A percentile compares a stretch with the other conserved stretches of the same genome.
These are phyloP conservation scores for Chalcosyrphus nemorum DNA, from an alignment of 2,888 invertebrate species.

Conservation along the genomic window DNA sequence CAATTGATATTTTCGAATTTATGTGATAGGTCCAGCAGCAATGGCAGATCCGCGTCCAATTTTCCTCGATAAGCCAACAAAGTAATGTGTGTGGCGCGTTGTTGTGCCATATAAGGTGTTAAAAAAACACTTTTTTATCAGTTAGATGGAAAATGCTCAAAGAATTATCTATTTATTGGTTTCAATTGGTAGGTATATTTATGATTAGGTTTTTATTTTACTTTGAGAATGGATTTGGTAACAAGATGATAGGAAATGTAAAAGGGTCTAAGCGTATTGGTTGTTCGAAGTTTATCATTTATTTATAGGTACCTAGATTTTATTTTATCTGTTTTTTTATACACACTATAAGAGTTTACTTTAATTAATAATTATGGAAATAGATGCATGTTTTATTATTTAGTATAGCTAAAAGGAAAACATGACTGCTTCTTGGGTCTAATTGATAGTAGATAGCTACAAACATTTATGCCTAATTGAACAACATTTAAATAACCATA, in stretches of 20 bases:
- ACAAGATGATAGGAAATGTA: slow-evolving; percentile 10
- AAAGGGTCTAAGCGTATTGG: slow-evolving; percentile 9
- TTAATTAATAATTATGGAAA: background rate
- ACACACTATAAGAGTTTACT: too few relatives aligned
- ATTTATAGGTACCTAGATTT: background rate
- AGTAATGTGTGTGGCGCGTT: slow-evolving; percentile 18
- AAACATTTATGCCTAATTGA: too few relatives aligned
- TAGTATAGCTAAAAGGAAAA: slow-evolving; percentile 19
- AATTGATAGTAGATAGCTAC: background rate
- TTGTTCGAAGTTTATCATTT: background rate
- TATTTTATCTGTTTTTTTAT: background rate
- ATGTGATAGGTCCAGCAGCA: slow-evolving; percentile 58
- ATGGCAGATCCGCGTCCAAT: slow-evolving; percentile 38
- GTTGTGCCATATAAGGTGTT: slow-evolving; percentile 36
- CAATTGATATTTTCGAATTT: slow-evolving; percentile 72
- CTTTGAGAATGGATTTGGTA: slow-evolving; percentile 7
- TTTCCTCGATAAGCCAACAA: slow-evolving; percentile 27
- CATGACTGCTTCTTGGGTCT: background rate
- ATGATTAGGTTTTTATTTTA: slow-evolving; percentile 38
- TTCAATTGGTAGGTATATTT: slow-evolving; percentile 50
- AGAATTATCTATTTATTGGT: slow-evolving; percentile 50
- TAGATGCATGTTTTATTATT: too few relatives aligned
- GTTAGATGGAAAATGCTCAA: slow-evolving; percentile 18
- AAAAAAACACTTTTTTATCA: slow-evolving; percentile 49
- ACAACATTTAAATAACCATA: too few relatives aligned